Evolutionary conservation across 2,888 invertebrate species (phyloP).

Genomic region (Chrysodeixis includens): DNA sequence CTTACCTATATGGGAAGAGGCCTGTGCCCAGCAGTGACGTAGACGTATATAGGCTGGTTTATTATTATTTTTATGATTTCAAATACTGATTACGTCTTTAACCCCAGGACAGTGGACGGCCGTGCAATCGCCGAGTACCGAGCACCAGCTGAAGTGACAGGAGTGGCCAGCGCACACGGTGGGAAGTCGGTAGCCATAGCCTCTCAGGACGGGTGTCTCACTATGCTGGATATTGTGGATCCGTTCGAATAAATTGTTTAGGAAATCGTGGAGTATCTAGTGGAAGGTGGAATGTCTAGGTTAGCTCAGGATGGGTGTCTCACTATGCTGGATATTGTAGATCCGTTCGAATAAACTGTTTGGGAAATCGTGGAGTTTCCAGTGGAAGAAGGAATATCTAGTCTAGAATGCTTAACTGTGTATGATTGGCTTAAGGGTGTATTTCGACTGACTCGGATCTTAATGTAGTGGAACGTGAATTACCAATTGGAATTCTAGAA

Average conservation of each 20-base stretch:
- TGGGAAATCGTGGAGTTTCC: background rate
- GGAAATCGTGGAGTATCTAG: background rate
- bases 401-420: no score
- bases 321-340: constrained; percentile 94
- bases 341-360: constrained; percentile 76
- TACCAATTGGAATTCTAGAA: no score
- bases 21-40: no score
- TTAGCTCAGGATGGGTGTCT: constrained; percentile 97
- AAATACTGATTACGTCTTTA: background rate
- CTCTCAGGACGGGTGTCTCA: constrained; percentile 97
- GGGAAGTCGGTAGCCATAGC: constrained; percentile 95
- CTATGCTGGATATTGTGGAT: constrained; percentile 93
- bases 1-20: no score
- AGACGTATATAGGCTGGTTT: no score
- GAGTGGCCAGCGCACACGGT: constrained; percentile 95
- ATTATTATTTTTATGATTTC: no score
- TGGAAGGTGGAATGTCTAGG: background rate
- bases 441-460: no score
- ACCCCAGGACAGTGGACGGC: constrained; percentile 94
- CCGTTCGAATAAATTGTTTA: constrained; percentile 74
- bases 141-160: constrained; percentile 96
- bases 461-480: no score
- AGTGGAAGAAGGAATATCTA: background rate
- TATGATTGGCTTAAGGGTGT: no score
- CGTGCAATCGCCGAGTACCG: constrained; percentile 97